phyloP scores from a whole-genome alignment of 2,113 vertebrate genomes.

The Protobothrops mucrosquamatus region DNA sequence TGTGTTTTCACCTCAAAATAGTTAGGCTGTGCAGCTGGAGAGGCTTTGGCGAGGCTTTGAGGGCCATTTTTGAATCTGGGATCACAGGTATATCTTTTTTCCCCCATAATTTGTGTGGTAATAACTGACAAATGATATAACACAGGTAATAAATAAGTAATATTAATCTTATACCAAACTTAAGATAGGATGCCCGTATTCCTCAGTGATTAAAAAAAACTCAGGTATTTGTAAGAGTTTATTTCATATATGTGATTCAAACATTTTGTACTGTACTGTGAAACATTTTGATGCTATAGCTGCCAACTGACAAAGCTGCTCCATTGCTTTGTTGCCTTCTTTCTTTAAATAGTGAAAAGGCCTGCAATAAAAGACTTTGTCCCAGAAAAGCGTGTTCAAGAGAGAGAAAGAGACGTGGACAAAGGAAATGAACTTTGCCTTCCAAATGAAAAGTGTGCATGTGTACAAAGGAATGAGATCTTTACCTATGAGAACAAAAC shows the following conservation, averaged over 20 bases:
- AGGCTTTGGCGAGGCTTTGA: too few species aligned
- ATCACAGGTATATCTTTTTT: too few species aligned
- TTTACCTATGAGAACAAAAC: background rate
- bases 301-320: background rate
- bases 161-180: too few species aligned
- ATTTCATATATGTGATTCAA: background rate
- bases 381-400: background rate
- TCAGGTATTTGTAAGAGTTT: background rate
- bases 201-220: background rate
- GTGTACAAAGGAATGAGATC: background rate
- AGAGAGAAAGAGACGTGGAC: background rate
- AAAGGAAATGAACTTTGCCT: background rate
- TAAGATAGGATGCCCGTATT: too few species aligned
- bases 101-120: too few species aligned
- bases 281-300: background rate
- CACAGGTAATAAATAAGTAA: too few species aligned
- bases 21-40: too few species aligned
- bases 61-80: too few species aligned
- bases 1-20: too few species aligned
- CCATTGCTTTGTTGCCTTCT: background rate
- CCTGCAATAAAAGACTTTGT: background rate
- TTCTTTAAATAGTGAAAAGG: background rate
- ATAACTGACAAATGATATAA: too few species aligned
- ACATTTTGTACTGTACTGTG: background rate
- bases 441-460: background rate